A percentile compares a stretch with the other conserved stretches of the same genome.
phyloP scores from a whole-genome alignment of 2,888 invertebrate species.

The Gymnosoma rotundatum region DNA sequence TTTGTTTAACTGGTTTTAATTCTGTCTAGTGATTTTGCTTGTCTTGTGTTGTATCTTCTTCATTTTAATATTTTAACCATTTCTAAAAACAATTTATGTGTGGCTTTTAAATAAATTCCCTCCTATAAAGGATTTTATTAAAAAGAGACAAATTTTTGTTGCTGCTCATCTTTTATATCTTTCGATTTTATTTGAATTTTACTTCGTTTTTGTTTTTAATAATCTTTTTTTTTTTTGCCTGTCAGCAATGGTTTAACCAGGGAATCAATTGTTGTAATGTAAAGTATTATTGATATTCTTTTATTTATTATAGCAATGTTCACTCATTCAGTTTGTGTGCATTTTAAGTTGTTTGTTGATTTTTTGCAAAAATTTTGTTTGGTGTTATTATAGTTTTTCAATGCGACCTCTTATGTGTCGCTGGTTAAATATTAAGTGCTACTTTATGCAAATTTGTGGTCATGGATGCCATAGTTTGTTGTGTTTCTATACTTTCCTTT shows the following conservation, averaged over 20 bases:
- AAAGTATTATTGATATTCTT: constrained; percentile 64
- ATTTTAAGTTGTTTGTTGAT: constrained; percentile 13
- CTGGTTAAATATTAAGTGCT: constrained; percentile 66
- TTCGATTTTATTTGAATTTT: no score
- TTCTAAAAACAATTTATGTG: constrained; percentile 62
- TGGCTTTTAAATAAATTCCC: constrained; percentile 64
- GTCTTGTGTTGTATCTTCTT: constrained; percentile 64
- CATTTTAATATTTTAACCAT: constrained; percentile 59
- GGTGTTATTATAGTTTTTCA: no score
- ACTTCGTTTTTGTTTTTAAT: constrained; percentile 51
- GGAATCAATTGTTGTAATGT: constrained; percentile 51
- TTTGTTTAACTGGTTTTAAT: not conserved
- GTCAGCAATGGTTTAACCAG: constrained; percentile 29
- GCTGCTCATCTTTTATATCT: constrained; percentile 46
- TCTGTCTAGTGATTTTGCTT: constrained; percentile 36
- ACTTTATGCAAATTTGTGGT: constrained; percentile 61
- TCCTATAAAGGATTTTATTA: constrained; percentile 58
- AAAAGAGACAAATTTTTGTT: constrained; percentile 64
- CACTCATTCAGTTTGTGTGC: constrained; percentile 17
- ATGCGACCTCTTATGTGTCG: constrained; percentile 61
- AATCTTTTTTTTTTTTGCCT: constrained; percentile 21
- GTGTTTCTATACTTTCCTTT: not conserved
- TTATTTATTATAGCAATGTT: constrained; percentile 15
- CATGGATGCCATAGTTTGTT: not conserved
- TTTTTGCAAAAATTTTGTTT: constrained; percentile 3